Evolutionary conservation across 2,113 vertebrate genomes (phyloP), one percentile per base, ranked within the genome.

Genomic region (Anhinga rufa): DNA sequence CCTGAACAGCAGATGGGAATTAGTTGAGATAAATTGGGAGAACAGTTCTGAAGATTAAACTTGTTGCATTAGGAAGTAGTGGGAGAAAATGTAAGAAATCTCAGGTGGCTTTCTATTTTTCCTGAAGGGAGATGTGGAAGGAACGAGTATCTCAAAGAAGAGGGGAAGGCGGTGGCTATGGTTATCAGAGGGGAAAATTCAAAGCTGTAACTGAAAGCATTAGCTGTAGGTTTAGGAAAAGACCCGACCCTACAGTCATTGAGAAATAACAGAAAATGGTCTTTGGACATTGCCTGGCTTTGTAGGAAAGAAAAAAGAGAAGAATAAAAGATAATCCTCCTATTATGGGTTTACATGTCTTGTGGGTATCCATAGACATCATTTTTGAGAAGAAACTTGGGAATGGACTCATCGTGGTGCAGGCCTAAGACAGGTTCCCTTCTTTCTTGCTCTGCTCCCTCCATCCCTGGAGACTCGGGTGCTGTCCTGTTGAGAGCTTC

Each of bases 291-390:
- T 38, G 13, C 10, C 17, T 85, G 58, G 6, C 4, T 83, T 62
- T 65, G 13, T 28, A 3, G 18, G 22, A 66, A 62, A 54, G 7
- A 7, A 65, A 34, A 62, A 58, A 46, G 8, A 8, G 14, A 70
- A 4, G 28, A 57, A 69, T 17, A 51, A 64, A 81, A 78, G 9
- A 14, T 17, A 48, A 29, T 28, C 22, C 8, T 78, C 19, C 26
- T 17, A 4, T 31, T 12, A 60, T 1, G 9, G 12, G 31, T 61
- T 79, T 65, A 6, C 0, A 5, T 2, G 4, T 19, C 20, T 29
- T 34, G 12, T 60, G 38, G 3, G 12, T 42, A 20, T 38, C 34
- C n/a, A 24, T 18, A 51, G 26, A 9, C 2, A 36, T 22, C 20
- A 24, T 40, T 92, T 72, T 32, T 40, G 44, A 68, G 74, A 49